Evolutionary conservation across 2,888 invertebrate genomes (phyloP), one percentile per base, ranked within the genome.

Genomic region (Calliopum simillimum): DNA sequence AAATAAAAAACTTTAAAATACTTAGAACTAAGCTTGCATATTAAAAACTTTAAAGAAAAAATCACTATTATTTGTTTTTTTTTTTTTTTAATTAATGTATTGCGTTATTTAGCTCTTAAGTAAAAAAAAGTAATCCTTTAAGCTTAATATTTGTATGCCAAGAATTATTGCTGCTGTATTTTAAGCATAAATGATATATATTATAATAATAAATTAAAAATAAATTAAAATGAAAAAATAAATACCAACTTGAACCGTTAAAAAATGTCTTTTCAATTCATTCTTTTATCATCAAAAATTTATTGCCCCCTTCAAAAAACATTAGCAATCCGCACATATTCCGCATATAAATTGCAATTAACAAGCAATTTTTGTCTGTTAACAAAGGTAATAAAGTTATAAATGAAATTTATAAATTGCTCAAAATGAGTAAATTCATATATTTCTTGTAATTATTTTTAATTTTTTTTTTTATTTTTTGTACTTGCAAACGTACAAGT

Each of bases 271-370:
- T 64, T 51, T 63, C 14, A 14, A 49, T 8, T 46, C 21, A 19
- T 63, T 47, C 13, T 19, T 14, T 16, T 33, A 33, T 8, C 8
- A 33, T 33, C n/a, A 12, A 56, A 56, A 49, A 56, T 67, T 68
- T 68, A 68, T 55, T 13, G 25, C 62, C n/a, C n/a, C n/a, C 55
- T 62, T 62, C 33, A 8, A 33, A 33, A 33, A 33, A 53, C 71
- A 59, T 68, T 64, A 51, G 55, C n/a, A 62, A 62, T 66, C 69
- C 70, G 73, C 74, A 79, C 80, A 79, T 76, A 80, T 73, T 74
- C 71, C 74, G 82, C 79, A 83, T 83, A 79, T 82, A 77, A 83
- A 83, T 82, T 77, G 77, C 76, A 74, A 77, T 78, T 79, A 80
- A 78, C 80, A 79, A 77, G 75, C 76, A 75, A 79, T 81, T 81